Conservation (phyloP, 2,113 vertebrate species). For the Psittacus erithacus region DNA sequence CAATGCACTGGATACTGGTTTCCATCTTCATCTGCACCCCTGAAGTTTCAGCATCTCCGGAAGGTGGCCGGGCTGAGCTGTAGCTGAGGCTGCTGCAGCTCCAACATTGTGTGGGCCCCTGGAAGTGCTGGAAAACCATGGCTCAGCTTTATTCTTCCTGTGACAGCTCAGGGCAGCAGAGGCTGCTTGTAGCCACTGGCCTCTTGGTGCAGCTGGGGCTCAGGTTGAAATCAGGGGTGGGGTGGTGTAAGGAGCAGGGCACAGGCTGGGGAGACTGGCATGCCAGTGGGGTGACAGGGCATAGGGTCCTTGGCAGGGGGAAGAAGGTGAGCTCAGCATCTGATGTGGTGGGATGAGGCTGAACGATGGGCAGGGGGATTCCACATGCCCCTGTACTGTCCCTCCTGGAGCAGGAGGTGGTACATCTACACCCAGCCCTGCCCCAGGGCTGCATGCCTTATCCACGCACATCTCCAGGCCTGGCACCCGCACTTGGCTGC, state of each 20-base stretch:
- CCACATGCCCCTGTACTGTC: neutral
- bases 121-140: neutral
- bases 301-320: neutral
- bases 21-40: neutral
- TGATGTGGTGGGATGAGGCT: fast-evolving
- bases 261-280: fast-evolving
- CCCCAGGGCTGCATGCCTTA: neutral
- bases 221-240: neutral
- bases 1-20: neutral
- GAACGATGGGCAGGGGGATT: neutral
- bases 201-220: neutral
- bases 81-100: neutral
- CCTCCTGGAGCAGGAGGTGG: neutral
- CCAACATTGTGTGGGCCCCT: neutral
- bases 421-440: no score
- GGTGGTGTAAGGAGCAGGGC: neutral
- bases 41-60: neutral
- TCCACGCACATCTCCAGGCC: fast-evolving
- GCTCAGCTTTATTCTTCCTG: neutral
- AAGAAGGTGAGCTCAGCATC: neutral
- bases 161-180: neutral
- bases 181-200: neutral
- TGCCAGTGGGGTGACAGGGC: neutral
- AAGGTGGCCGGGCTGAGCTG: constrained; percentile 38
- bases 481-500: neutral